Conservation (phyloP, 2,888 invertebrate genomes). For the Drosophila neonasuta region DNA sequence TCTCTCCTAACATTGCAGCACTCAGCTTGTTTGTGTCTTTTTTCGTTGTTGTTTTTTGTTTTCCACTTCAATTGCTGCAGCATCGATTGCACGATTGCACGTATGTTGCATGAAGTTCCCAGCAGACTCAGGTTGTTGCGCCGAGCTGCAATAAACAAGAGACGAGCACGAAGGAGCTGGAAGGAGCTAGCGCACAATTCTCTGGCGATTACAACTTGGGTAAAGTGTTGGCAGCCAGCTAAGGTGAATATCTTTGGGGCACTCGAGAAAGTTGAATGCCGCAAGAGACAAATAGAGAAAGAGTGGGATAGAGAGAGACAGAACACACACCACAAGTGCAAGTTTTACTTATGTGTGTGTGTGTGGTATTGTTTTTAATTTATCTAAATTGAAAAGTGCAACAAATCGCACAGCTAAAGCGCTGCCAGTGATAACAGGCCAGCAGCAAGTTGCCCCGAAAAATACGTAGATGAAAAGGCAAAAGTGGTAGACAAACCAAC, state of each 20-base stretch:
- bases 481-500: constrained; percentile 40
- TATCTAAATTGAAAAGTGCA: constrained; percentile 77
- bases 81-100: constrained; percentile 68
- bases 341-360: too few relatives aligned
- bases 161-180: not conserved
- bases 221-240: constrained; percentile 60
- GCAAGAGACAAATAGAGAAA: not conserved
- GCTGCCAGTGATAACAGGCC: constrained; percentile 47
- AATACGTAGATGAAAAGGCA: constrained; percentile 28
- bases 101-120: constrained; percentile 50
- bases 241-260: constrained; percentile 48
- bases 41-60: constrained; percentile 27
- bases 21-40: constrained; percentile 6
- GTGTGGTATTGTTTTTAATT: constrained; percentile 76
- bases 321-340: constrained; percentile 8
- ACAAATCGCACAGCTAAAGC: constrained; percentile 69
- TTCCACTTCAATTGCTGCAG: constrained; percentile 67
- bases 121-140: constrained; percentile 48
- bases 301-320: not conserved
- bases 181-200: constrained; percentile 40
- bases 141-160: constrained; percentile 60
- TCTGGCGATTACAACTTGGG: constrained; percentile 66
- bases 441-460: constrained; percentile 19
- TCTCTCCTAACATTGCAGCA: not conserved
- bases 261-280: constrained; percentile 31